phyloP scores from a whole-genome alignment of 1,140 invertebrate species.

The Temnothorax curvispinosus region DNA sequence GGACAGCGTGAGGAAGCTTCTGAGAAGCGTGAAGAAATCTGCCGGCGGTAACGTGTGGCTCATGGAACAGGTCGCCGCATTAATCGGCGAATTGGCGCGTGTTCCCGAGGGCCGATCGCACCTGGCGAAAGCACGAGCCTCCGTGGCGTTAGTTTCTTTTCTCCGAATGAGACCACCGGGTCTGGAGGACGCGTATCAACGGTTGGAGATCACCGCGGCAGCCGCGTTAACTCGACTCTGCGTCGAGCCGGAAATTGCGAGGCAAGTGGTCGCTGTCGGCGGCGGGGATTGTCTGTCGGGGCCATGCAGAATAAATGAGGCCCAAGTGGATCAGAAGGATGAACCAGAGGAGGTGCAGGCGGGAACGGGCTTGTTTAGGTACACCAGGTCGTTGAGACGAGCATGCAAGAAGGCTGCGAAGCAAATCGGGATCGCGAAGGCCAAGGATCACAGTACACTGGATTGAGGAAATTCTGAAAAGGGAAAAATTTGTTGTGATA shows the following conservation, averaged over 20 bases:
- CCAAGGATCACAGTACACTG: constrained; percentile 88
- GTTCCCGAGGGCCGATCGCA: constrained; percentile 87
- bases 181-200: constrained; percentile 89
- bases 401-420: constrained; percentile 86
- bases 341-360: constrained; percentile 80
- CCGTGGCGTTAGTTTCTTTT: constrained; percentile 92
- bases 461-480: constrained; percentile 32
- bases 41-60: constrained; percentile 80
- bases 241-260: constrained; percentile 90
- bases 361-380: constrained; percentile 84
- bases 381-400: constrained; percentile 86
- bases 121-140: constrained; percentile 88
- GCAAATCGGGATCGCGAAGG: constrained; percentile 88
- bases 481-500: background rate
- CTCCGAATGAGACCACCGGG: constrained; percentile 89
- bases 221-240: constrained; percentile 94
- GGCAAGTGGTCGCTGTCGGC: constrained; percentile 91
- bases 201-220: constrained; percentile 93
- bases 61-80: constrained; percentile 93
- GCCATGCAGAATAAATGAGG: constrained; percentile 89
- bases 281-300: constrained; percentile 90
- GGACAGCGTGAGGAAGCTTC: constrained; percentile 86
- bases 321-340: constrained; percentile 75
- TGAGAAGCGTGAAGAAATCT: constrained; percentile 85
- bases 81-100: constrained; percentile 93